Percentiles rank a stretch among this genome's conserved stretches.
phyloP scores from a whole-genome alignment of 2,113 vertebrate genomes.

The Heliornis fulica region DNA sequence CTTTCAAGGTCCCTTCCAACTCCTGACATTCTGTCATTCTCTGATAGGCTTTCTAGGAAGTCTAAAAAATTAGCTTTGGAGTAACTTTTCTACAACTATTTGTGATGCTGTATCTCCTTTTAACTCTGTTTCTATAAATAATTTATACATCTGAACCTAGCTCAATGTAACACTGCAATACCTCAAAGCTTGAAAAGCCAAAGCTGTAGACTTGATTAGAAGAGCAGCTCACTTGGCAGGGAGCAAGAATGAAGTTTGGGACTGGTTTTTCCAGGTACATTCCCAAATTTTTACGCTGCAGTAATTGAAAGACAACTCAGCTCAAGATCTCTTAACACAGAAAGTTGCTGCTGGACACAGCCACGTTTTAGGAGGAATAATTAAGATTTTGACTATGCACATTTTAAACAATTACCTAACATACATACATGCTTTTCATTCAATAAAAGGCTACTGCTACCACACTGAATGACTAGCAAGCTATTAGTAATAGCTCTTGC shows the following conservation, averaged over 20 bases:
- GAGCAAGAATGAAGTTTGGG: not conserved
- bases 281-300: not conserved
- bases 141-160: not conserved
- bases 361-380: accelerated
- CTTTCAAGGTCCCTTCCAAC: no score
- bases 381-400: not conserved
- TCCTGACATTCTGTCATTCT: no score
- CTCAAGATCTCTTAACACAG: not conserved
- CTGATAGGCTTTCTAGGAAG: accelerated
- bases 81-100: not conserved
- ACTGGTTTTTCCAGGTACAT: not conserved
- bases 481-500: not conserved
- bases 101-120: not conserved
- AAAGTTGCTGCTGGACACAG: not conserved
- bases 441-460: no score
- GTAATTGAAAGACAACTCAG: not conserved
- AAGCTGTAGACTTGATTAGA: not conserved
- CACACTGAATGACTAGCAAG: no score
- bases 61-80: not conserved
- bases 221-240: not conserved
- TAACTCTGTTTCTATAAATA: not conserved
- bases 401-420: no score
- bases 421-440: not conserved
- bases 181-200: not conserved
- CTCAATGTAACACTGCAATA: not conserved